Percentiles rank a stretch among this genome's conserved stretches.
Conservation (phyloP, 2,888 invertebrate genomes). For the Neoitamus cyanurus region DNA sequence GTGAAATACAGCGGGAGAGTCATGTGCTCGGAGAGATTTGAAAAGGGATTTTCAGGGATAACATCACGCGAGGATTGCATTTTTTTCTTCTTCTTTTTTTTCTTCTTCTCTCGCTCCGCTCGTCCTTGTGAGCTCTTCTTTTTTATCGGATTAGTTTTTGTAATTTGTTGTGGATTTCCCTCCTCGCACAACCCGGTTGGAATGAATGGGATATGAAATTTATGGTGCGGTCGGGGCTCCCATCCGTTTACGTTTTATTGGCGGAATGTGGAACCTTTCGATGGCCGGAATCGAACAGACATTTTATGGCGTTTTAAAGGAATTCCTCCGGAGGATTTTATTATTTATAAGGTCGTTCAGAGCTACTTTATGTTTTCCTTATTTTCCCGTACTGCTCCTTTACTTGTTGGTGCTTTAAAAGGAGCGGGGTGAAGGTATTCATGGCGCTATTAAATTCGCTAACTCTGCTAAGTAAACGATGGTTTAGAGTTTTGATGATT, state of each 20-base stretch:
- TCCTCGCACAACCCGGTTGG: background rate
- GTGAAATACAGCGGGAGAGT: conserved; percentile 16
- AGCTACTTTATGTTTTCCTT: background rate
- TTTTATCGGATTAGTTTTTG: conserved; percentile 39
- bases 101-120: background rate
- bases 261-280: background rate
- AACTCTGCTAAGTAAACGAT: background rate
- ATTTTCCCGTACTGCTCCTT: background rate
- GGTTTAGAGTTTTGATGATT: background rate
- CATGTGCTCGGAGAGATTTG: conserved; percentile 8
- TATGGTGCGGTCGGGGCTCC: conserved; percentile 23
- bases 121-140: background rate
- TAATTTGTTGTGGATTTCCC: conserved; percentile 30
- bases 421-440: background rate
- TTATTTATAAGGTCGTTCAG: background rate
- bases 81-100: conserved; percentile 11
- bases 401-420: background rate
- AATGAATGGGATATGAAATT: conserved; percentile 2
- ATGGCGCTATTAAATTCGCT: background rate
- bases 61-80: conserved; percentile 32
- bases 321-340: background rate
- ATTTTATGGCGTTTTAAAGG: conserved; percentile 7
- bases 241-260: conserved; percentile 18
- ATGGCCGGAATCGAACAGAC: background rate
- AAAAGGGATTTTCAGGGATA: conserved; percentile 38